These are phyloP conservation scores for Caenorhabditis latens DNA, from an alignment of 1,140 invertebrate species.

Conservation along the genomic window DNA sequence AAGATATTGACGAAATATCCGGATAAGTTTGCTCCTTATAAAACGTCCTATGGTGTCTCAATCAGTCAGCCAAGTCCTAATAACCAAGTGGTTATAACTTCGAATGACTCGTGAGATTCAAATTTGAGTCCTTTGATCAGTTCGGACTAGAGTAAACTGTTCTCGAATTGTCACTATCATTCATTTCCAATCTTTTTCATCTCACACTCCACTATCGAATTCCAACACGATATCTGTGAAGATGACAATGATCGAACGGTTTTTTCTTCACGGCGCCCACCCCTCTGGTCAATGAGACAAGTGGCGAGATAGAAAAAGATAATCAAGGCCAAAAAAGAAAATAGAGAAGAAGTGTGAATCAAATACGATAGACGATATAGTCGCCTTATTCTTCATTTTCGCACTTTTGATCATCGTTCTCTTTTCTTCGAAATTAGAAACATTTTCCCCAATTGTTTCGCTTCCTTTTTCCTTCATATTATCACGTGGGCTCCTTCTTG, in stretches of 20 bases:
- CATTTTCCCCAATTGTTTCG: background rate
- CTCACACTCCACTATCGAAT: background rate
- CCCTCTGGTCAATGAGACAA: constrained; percentile 33
- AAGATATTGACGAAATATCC: too few species aligned
- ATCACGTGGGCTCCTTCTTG: constrained; percentile 29
- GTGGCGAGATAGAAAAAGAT: background rate
- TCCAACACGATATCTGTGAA: constrained; percentile 32
- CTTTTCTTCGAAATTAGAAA: background rate
- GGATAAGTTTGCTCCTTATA: too few species aligned
- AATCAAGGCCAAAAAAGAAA: constrained; percentile 42
- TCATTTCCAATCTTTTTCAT: background rate
- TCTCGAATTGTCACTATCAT: background rate
- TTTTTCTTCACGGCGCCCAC: constrained; percentile 1
- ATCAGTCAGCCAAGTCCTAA: too few species aligned
- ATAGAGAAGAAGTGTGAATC: constrained; percentile 7
- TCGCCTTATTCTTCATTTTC: background rate
- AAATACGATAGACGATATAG: background rate
- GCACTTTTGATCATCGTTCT: background rate
- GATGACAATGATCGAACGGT: constrained; percentile 51
- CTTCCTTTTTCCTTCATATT: background rate
- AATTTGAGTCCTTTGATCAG: too few species aligned
- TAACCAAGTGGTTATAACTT: too few species aligned
- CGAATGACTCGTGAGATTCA: too few species aligned
- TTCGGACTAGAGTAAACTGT: too few species aligned
- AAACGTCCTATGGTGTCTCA: too few species aligned